phyloP scores from a whole-genome alignment of 2,113 vertebrate genomes.

The Balaenoptera acutorostrata region DNA sequence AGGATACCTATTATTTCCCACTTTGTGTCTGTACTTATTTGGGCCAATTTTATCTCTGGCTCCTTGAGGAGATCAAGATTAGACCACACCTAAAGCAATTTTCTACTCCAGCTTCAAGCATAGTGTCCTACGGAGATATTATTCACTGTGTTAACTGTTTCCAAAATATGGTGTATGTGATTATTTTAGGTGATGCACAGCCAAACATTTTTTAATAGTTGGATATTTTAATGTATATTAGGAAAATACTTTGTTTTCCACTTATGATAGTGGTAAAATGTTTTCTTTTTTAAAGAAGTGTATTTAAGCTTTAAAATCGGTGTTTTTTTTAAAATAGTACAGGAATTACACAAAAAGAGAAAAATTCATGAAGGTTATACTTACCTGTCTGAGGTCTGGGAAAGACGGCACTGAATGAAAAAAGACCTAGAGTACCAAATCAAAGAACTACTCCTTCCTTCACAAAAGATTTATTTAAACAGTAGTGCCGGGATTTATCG shows the following conservation, averaged over 20 bases:
- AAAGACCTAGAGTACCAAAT: neutral
- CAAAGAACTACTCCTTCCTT: neutral
- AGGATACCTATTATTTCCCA: neutral
- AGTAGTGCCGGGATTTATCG: neutral
- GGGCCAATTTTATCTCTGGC: slow-evolving; percentile 1
- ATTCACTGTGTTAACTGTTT: slow-evolving; percentile 14
- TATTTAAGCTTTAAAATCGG: neutral
- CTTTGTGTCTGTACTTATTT: neutral
- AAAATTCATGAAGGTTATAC: neutral
- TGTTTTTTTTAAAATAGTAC: neutral
- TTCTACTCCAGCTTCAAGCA: slow-evolving; percentile 7
- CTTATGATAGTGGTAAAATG: neutral
- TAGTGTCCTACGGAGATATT: neutral
- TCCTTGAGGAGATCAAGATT: slow-evolving; percentile 32
- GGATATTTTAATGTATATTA: slow-evolving; percentile 2
- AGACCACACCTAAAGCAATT: slow-evolving; percentile 16
- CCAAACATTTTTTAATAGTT: slow-evolving; percentile 2
- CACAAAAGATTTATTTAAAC: slow-evolving; percentile 11
- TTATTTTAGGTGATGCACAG: neutral
- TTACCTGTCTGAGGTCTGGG: neutral
- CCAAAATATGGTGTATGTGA: neutral
- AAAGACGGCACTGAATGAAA: neutral
- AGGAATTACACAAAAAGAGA: neutral
- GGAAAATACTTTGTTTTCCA: neutral
- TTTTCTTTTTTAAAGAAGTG: slow-evolving; percentile 4